phyloP scores from a whole-genome alignment of 2,113 vertebrate species.

The Acanthisitta chloris region DNA sequence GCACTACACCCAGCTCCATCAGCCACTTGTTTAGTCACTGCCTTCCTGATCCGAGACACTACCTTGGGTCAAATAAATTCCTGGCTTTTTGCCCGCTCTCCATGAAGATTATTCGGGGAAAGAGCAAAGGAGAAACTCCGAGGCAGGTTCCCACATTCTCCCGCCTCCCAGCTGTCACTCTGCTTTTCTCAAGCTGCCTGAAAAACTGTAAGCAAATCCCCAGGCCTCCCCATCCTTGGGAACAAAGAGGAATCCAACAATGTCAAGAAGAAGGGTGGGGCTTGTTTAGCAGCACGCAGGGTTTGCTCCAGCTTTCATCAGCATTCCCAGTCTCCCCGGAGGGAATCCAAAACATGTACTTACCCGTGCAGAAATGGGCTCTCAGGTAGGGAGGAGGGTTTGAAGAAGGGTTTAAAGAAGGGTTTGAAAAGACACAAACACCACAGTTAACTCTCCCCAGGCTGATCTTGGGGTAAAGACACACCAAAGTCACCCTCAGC shows the following conservation, averaged over 20 bases:
- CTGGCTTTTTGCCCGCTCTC: not conserved
- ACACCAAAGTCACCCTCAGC: not conserved
- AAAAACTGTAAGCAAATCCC: slow-evolving; percentile 29
- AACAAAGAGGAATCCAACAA: slow-evolving; percentile 45
- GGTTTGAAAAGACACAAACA: not conserved
- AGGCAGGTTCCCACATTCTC: slow-evolving; percentile 15
- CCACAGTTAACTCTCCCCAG: not conserved
- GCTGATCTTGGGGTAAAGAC: not conserved
- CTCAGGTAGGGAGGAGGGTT: not conserved
- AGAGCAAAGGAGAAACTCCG: not conserved
- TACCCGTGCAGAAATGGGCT: slow-evolving; percentile 27
- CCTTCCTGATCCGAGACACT: not conserved
- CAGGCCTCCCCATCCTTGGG: not conserved
- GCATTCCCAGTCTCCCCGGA: slow-evolving; percentile 50
- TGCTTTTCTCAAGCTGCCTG: slow-evolving; percentile 1
- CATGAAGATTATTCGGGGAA: not conserved
- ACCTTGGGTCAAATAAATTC: slow-evolving; percentile 17
- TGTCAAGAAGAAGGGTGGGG: slow-evolving; percentile 24
- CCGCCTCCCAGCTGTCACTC: not conserved
- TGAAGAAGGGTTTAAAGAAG: too few relatives aligned
- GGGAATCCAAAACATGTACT: slow-evolving; percentile 52
- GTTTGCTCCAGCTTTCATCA: slow-evolving; percentile 46
- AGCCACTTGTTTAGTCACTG: not conserved
- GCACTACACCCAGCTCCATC: not conserved
- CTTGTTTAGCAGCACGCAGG: not conserved